Base-by-base conservation (phyloP, 1,140 invertebrate genomes). In the Pseudomyrmex concolor region DNA sequence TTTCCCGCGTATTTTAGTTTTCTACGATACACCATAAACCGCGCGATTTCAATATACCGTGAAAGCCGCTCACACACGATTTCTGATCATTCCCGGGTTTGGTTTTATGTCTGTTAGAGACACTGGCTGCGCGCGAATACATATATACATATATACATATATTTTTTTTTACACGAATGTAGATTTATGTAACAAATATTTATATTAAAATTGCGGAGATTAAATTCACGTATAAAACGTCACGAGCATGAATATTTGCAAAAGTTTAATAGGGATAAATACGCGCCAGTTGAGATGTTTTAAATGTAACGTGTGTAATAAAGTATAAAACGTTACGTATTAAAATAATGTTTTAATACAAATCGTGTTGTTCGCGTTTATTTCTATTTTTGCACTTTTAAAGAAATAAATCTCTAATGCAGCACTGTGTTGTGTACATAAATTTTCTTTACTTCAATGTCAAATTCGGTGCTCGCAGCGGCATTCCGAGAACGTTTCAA, bases 41-140 rank as follows among this genome's bases (percentile, higher is more conserved):
- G 73, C 25, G 62, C 74, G 34, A 22, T 45, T 71, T 70, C 66
- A 19, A 70, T 78, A 70, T 7, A 48, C 17, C 54, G 19, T n/a
- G 51, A 78, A 78, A 78, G 51, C 76, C 19, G 64, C 54, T 78
- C 63, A 57, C 55, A 48, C 19, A n/a, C 64, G 15, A 78, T 59
- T 78, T 59, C 54, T 15, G 63, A 76, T 62, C 48, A 51, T 19
- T 17, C 15, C 54, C 1, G 13, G 60, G 13, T 25, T 4, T 55
- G 48, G 3, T 64, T 76, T 74, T 48, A 25, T 17, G 25, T 7
- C 10, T 48, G 64, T 48, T 22, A 19, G 10, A 76, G 25, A 66
- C 45, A 51, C 63, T 22, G 34, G 34, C 34, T 34, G 34, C 7
- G 10, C 12, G 2, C 10, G 48, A 76, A 63, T 25, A 50, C 60